phyloP scores from a whole-genome alignment of 2,888 invertebrate genomes.

The Buathra laborator region DNA sequence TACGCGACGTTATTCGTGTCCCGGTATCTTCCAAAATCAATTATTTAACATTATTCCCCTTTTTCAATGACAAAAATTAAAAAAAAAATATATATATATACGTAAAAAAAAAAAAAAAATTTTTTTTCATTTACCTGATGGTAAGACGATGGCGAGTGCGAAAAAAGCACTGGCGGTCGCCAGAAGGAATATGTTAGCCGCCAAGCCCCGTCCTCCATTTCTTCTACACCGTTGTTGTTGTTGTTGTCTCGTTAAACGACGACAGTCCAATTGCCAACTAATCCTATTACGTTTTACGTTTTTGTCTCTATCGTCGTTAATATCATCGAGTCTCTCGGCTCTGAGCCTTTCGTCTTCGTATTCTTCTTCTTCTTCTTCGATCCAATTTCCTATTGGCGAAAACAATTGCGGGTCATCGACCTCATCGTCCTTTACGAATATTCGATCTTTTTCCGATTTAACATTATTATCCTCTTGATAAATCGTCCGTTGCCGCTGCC shows the following conservation, averaged over 20 bases:
- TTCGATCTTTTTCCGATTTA: slow-evolving; percentile 34
- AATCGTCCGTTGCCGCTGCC: slow-evolving; percentile 18
- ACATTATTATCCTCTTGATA: neutral
- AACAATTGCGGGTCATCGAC: slow-evolving; percentile 35
- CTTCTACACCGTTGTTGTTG: slow-evolving; percentile 54
- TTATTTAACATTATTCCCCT: neutral
- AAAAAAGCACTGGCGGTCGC: slow-evolving; percentile 80
- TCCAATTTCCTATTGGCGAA: slow-evolving; percentile 5
- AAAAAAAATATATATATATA: too few relatives aligned
- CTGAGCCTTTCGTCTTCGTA: slow-evolving; percentile 22
- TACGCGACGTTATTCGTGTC: neutral
- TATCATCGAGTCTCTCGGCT: slow-evolving; percentile 31
- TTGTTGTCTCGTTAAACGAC: slow-evolving; percentile 53
- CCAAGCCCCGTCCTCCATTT: slow-evolving; percentile 59
- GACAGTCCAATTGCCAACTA: slow-evolving; percentile 56
- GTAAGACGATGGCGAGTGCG: slow-evolving; percentile 79
- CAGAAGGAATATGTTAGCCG: slow-evolving; percentile 70
- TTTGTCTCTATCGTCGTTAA: slow-evolving; percentile 25
- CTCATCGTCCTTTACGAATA: slow-evolving; percentile 35
- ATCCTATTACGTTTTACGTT: slow-evolving; percentile 39
- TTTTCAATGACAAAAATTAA: neutral
- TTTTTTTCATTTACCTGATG: slow-evolving; percentile 76
- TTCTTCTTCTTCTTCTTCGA: neutral
- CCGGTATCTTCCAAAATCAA: too few relatives aligned
- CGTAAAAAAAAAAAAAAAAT: neutral